Evolutionary conservation across 2,888 invertebrate genomes (phyloP).

Genomic region (Zhuqinia jingwanae): DNA sequence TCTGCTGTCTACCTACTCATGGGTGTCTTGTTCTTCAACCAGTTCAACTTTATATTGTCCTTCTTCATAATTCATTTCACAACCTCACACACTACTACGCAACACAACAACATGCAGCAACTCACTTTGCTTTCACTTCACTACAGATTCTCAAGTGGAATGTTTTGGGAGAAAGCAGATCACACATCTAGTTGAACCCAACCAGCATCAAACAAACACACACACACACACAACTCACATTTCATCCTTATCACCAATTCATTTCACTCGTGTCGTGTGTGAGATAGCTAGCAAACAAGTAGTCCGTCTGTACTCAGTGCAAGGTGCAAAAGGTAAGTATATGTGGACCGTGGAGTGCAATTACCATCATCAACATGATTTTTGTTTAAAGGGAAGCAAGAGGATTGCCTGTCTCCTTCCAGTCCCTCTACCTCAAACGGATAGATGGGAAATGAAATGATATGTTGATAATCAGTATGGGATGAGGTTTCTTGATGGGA

Average conservation of each 20-base stretch:
- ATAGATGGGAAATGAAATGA: no score
- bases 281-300: no score
- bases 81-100: background rate
- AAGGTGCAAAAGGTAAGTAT: no score
- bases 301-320: no score
- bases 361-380: no score
- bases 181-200: background rate
- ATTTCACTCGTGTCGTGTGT: no score
- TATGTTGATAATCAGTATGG: no score
- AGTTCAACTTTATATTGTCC: background rate
- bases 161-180: background rate
- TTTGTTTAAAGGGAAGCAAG: no score
- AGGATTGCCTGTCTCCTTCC: no score
- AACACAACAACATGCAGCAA: background rate
- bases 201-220: background rate
- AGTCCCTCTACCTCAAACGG: no score
- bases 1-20: background rate
- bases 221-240: background rate
- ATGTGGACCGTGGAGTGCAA: no score
- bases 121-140: background rate
- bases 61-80: conserved; percentile 17
- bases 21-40: background rate
- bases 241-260: background rate
- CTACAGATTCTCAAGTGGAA: background rate
- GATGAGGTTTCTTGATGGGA: no score